Base-by-base conservation (phyloP, 30 jellyfish, hydroid and myxozoan species). In the Aurelia aurita region DNA sequence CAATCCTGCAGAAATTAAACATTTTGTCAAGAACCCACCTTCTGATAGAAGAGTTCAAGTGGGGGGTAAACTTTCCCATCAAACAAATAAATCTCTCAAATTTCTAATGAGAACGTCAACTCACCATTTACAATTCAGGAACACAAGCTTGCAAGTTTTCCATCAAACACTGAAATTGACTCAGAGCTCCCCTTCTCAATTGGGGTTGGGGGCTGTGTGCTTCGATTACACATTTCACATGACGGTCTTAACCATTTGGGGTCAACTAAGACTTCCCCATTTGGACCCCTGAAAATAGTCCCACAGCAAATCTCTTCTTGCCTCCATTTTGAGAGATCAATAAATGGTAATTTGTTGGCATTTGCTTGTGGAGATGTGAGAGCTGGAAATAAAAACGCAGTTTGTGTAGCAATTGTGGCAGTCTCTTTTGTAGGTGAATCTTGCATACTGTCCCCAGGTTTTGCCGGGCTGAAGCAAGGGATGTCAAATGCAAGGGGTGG, bases 271-370 rank as follows among this genome's bases (percentile, higher is more conserved):
- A 93, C 98, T 69, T 93, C 98, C 21, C 98, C 98, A 74, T 90
- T 61, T 25, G 98, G 98, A 5, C 98, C 98, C 26, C 97, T 67
- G 51, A 93, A 93, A 66, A 93, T 93, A 2, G 95, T 87, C 20
- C 98, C 98, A 81, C 98, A 93, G 65, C 98, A 93, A 55, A 93
- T 93, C 51, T 87, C 87, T 31, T 93, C 98, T 34, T 93, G 98
- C 34, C 97, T 35, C 98, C 98, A 93, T 54, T 82, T 93, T 3
- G 98, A 93, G 23, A 93, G 89, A 67, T 93, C 98, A n/a, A 93
- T 93, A 35, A 89, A 93, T 14, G 98, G 98, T 23, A 88, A 87
- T 75, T 76, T 80, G 60, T 69, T 69, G 2, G 80, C 88, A 58
- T 85, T 87, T 47, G 95, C 98, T 61, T 92, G 98, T 10, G 98